These are phyloP conservation scores for Cercopithecus diana DNA, from an alignment of 2,797 vertebrate genomes.

Conservation along the genomic window DNA sequence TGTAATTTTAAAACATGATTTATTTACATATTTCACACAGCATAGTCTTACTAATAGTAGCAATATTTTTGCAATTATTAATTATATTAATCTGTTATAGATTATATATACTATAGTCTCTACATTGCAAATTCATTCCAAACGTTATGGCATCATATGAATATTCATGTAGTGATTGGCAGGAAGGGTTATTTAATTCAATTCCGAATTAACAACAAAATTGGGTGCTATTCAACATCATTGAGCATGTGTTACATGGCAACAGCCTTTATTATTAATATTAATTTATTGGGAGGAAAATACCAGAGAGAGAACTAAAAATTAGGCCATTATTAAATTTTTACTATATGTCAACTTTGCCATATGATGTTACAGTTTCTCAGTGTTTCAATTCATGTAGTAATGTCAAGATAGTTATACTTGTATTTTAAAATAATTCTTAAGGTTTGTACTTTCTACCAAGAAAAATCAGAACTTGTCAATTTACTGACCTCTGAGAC, in stretches of 20 bases:
- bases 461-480: not conserved
- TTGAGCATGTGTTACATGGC: not conserved
- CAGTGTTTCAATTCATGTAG: not conserved
- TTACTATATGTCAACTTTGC: not conserved
- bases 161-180: not conserved
- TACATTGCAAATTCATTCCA: not conserved
- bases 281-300: not conserved
- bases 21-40: not conserved
- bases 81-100: not conserved
- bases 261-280: not conserved
- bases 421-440: conserved; percentile 27
- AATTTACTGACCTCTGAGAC: not conserved
- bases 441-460: not conserved
- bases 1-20: not conserved
- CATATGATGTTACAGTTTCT: not conserved
- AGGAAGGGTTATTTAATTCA: not conserved
- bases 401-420: not conserved
- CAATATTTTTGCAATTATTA: not conserved
- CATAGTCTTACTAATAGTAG: not conserved
- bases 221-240: not conserved
- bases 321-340: not conserved
- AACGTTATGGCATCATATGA: not conserved
- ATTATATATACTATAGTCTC: not conserved
- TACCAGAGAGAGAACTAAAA: not conserved
- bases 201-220: not conserved